Conservation (phyloP, 2,797 vertebrate genomes). For the Hemitrygon akajei region DNA sequence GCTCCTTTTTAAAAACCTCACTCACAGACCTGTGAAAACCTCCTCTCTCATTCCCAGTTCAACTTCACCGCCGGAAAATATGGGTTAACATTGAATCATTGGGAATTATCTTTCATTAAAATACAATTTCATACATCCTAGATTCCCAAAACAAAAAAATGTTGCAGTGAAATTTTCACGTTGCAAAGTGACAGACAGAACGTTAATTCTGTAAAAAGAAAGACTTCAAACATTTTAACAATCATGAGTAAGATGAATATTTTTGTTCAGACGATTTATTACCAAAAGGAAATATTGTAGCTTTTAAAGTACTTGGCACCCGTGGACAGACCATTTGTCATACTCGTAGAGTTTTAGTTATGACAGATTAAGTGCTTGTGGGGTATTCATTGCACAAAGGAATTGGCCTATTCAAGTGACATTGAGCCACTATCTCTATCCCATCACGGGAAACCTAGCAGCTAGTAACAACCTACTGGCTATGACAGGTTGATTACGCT, state of each 20-base stretch:
- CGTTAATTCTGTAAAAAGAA: background rate
- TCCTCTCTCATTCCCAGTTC: no score
- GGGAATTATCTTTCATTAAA: no score
- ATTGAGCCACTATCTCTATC: background rate
- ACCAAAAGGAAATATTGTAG: background rate
- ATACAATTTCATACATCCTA: no score
- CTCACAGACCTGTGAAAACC: no score
- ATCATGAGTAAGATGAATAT: background rate
- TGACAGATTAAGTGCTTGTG: background rate
- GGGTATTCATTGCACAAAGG: background rate
- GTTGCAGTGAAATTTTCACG: background rate
- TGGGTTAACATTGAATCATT: no score
- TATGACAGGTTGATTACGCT: constrained; percentile 20
- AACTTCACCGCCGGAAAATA: no score
- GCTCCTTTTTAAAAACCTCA: no score
- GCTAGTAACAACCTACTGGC: background rate
- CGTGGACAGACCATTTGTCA: background rate
- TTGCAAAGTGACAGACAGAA: background rate
- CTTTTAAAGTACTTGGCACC: background rate
- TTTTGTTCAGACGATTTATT: background rate
- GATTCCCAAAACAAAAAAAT: background rate
- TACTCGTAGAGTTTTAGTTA: background rate
- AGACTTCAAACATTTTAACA: background rate
- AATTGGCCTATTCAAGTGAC: background rate
- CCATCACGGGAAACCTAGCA: background rate